A percentile compares a stretch with the other conserved stretches of the same genome.
Evolutionary conservation across 2,797 vertebrate genomes (phyloP).

Genomic region (Sylvilagus floridanus): DNA sequence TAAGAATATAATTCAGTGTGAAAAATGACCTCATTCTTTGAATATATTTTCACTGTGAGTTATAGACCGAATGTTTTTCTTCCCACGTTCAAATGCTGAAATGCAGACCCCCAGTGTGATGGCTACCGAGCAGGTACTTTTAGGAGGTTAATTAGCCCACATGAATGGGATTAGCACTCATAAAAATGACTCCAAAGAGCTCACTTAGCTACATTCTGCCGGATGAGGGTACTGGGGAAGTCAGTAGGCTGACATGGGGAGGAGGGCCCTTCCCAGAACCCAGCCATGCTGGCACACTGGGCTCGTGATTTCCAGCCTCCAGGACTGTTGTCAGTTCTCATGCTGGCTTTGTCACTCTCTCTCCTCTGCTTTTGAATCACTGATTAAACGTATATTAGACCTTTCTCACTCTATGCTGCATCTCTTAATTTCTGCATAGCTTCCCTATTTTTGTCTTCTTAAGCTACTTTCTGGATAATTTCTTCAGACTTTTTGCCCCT

Average conservation of each 20-base stretch:
- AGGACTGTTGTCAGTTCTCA: not conserved
- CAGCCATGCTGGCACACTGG: not conserved
- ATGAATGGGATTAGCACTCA: not conserved
- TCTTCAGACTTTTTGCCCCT: constrained; percentile 6
- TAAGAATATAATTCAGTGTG: not conserved
- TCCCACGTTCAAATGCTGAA: not conserved
- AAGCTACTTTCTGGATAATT: not conserved
- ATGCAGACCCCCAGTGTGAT: no score
- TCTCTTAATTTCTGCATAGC: not conserved
- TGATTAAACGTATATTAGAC: not conserved
- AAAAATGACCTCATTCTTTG: constrained; percentile 22
- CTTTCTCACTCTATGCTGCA: not conserved
- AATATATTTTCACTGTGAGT: not conserved
- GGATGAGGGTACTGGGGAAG: not conserved
- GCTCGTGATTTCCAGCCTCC: not conserved
- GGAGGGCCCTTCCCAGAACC: not conserved
- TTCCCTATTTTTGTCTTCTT: constrained; percentile 1
- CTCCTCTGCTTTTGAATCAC: constrained; percentile 19
- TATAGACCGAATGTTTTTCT: not conserved
- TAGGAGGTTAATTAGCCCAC: not conserved
- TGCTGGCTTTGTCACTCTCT: constrained; percentile 18
- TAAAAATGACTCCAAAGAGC: not conserved
- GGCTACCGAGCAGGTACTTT: not conserved
- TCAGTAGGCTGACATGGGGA: not conserved
- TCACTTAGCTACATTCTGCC: not conserved